These are phyloP conservation scores for Escarpia spicata DNA, from an alignment of 2,888 invertebrate genomes.

Conservation along the genomic window DNA sequence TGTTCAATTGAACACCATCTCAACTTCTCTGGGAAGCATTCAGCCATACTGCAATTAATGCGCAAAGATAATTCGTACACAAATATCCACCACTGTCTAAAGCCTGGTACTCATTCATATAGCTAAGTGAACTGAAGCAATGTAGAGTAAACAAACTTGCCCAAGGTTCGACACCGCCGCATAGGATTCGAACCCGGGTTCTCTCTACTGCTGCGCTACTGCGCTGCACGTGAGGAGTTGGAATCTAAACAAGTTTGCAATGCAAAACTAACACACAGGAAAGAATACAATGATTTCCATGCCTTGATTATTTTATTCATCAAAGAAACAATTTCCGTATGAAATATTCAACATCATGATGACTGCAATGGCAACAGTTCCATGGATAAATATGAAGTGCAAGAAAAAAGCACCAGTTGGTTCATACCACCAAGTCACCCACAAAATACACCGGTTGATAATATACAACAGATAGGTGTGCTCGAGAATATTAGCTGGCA, in stretches of 20 bases:
- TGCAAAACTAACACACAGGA: neutral
- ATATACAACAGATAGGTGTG: neutral
- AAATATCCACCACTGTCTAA: no score
- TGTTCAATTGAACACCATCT: no score
- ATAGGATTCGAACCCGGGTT: no score
- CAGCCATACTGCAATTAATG: no score
- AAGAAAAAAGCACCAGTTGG: neutral
- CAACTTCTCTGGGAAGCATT: no score
- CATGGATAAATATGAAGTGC: neutral
- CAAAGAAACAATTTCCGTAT: neutral
- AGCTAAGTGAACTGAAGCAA: no score
- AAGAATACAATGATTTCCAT: neutral
- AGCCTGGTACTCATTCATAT: no score
- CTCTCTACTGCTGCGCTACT: no score
- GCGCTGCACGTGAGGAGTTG: neutral
- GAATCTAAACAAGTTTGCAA: neutral
- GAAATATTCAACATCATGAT: neutral
- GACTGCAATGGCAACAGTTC: neutral
- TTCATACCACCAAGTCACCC: neutral
- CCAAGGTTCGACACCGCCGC: no score
- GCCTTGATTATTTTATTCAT: neutral
- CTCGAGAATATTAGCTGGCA: neutral
- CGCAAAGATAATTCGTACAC: no score
- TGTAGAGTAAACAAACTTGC: no score
- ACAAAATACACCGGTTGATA: neutral